Evolutionary conservation across 2,797 vertebrate genomes (phyloP).

Genomic region (Pipistrellus pipistrellus): DNA sequence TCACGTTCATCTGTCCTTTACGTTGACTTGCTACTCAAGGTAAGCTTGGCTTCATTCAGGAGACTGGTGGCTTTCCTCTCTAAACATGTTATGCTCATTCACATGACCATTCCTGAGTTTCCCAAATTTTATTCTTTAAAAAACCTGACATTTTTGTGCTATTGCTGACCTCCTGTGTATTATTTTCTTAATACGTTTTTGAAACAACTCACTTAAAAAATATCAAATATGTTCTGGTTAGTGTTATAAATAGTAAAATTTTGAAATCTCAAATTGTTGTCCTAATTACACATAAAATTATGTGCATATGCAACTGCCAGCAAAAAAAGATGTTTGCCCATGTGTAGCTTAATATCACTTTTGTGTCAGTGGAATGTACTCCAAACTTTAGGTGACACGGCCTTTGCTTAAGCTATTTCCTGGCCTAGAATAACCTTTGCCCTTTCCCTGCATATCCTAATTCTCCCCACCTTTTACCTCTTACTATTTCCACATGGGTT

Average conservation of each 20-base stretch:
- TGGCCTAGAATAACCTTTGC: constrained; percentile 43
- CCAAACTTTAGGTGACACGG: not conserved
- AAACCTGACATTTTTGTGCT: not conserved
- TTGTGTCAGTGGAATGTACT: not conserved
- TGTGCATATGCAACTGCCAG: not conserved
- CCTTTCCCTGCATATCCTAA: constrained; percentile 13
- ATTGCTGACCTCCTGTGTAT: not conserved
- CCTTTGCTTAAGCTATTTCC: not conserved
- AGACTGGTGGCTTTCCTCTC: not conserved
- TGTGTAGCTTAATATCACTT: not conserved
- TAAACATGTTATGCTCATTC: not conserved
- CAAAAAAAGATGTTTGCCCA: not conserved
- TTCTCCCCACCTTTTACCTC: constrained; percentile 34
- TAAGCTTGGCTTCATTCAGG: constrained; percentile 27
- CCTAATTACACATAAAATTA: not conserved
- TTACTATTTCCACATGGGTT: constrained; percentile 26
- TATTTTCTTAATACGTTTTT: constrained; percentile 36
- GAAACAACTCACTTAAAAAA: not conserved
- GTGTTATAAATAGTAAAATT: constrained; percentile 37
- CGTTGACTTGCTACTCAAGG: not conserved
- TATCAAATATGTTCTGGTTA: not conserved
- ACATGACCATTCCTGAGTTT: not conserved
- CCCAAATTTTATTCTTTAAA: constrained; percentile 37
- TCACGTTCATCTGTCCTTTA: constrained; percentile 7
- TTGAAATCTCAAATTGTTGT: constrained; percentile 38